Evolutionary conservation across 2,888 invertebrate species (phyloP), one percentile per base, ranked within the genome.

Genomic region (Oxytorus armatus): DNA sequence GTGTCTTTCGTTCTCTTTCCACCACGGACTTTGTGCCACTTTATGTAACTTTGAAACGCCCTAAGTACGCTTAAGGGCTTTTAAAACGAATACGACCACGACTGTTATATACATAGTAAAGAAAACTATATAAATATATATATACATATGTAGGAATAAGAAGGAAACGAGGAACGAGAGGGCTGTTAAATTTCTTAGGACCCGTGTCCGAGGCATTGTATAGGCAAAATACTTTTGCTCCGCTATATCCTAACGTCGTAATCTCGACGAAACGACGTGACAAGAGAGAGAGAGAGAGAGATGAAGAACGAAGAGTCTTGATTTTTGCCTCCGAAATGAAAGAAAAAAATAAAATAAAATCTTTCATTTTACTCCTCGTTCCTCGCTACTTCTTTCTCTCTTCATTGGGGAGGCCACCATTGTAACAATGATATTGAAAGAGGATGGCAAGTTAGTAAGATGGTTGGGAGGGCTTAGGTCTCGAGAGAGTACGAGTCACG

Each of bases 141-240:
- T 55, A 18, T 18, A 49, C 11, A 70, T 49, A 47, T 25, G n/a
- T 36, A 49, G 7, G 8, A 29, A 53, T 55, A 3, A 49, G 23
- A 36, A 74, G 44, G 42, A 57, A 55, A 42, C 63, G n/a, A n/a
- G n/a, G n/a, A 59, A 8, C 16, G 29, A 81, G 82, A 80, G 77
- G 81, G 85, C 84, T 79, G 85, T 81, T 89, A 89, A 89, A 89
- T 89, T 83, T 85, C 84, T 86, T 85, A 86, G 85, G 69, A 79
- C 76, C 86, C 84, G 82, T 87, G 85, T 87, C 86, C 70, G 57
- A 82, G 81, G 79, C 81, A 85, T 87, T 87, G 85, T 88, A n/a
- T n/a, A 87, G 84, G 80, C 84, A 88, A 89, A 89, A 89, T 87
- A 88, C 68, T 79, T 73, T 61, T 81, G 63, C 83, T 84, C 81